Base-by-base conservation (phyloP, 2,888 invertebrate species). In the Cinara cedri region DNA sequence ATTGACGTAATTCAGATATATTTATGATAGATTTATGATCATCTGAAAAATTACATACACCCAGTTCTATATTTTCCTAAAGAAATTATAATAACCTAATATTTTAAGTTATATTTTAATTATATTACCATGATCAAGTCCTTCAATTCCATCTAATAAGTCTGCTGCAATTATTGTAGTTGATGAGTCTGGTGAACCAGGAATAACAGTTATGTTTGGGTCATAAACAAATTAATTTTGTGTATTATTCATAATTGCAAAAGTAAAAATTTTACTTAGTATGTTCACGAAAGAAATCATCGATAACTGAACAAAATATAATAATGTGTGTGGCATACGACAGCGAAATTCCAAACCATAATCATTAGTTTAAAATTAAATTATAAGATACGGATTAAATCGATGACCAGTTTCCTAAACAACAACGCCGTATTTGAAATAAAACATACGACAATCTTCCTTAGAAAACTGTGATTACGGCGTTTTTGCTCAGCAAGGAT, bases 11-110 rank as follows among this genome's bases (percentile, higher is more conserved):
- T 1, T 14, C 16, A 14, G 51, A 51, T 51, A 51, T 14, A 51
- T 51, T 14, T 49, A 65, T 11, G 3, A 55, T 11, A 55, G 21
- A 55, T 55, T 57, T 1, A 57, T 57, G 26, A 34, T 16, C 16
- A 60, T 60, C 26, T 60, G 60, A 60, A 60, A n/a, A 60, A 26
- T 60, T 60, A 60, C 26, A 60, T 34, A 60, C 26, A 60, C 9
- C 34, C 16, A 60, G n/a, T 60, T 26, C 26, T 60, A 26, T 60
- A 60, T 60, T 60, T 57, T 60, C 26, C 26, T 24, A 34, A 16
- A 14, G 26, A 60, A 60, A 60, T 51, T n/a, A 51, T 51, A 51
- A 51, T 51, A 9, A 60, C 8, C 60, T 60, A 26, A 60, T 26
- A 60, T 60, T 26, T 57, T 57, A 60, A 60, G 26, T 16, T 14